These are phyloP conservation scores for Amazona finschi DNA, from an alignment of 2,797 vertebrate species.

Conservation along the genomic window DNA sequence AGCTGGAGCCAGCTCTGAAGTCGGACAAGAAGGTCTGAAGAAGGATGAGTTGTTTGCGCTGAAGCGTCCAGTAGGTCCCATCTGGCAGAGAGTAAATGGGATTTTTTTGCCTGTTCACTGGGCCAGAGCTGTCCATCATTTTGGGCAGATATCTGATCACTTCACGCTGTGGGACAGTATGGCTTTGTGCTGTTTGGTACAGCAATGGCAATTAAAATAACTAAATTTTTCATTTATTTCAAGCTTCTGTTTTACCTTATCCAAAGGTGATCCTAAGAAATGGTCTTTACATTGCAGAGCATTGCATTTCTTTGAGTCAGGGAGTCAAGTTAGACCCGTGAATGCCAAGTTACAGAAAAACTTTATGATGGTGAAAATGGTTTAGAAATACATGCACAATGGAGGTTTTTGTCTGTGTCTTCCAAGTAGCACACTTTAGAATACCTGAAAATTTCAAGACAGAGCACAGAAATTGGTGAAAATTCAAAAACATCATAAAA, in stretches of 20 bases:
- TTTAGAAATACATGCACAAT: not conserved
- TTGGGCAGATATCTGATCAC: conserved; percentile 80
- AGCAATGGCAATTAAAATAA: conserved; percentile 67
- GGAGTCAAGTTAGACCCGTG: not conserved
- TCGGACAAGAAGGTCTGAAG: conserved; percentile 85
- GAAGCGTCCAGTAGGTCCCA: conserved; percentile 88
- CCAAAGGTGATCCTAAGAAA: not conserved
- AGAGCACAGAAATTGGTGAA: not conserved
- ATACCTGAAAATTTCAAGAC: conserved; percentile 6
- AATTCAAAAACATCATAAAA: not conserved
- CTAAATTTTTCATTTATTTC: conserved; percentile 60
- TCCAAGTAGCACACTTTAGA: not conserved
- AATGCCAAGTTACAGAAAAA: not conserved
- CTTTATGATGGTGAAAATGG: not conserved
- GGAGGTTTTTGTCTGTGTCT: not conserved
- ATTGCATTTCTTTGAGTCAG: not conserved
- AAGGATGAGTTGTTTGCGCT: conserved; percentile 88
- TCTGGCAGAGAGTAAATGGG: conserved; percentile 88
- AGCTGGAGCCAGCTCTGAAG: conserved; percentile 81
- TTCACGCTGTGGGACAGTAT: conserved; percentile 82
- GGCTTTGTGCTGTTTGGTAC: conserved; percentile 74
- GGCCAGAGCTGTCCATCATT: conserved; percentile 85
- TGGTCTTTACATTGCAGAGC: not conserved
- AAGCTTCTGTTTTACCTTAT: conserved; percentile 37
- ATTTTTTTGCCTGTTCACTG: conserved; percentile 79